A percentile compares a stretch with the other conserved stretches of the same genome.
Evolutionary conservation across 2,797 vertebrate species (phyloP).

Genomic region (Denticeps clupeoides): DNA sequence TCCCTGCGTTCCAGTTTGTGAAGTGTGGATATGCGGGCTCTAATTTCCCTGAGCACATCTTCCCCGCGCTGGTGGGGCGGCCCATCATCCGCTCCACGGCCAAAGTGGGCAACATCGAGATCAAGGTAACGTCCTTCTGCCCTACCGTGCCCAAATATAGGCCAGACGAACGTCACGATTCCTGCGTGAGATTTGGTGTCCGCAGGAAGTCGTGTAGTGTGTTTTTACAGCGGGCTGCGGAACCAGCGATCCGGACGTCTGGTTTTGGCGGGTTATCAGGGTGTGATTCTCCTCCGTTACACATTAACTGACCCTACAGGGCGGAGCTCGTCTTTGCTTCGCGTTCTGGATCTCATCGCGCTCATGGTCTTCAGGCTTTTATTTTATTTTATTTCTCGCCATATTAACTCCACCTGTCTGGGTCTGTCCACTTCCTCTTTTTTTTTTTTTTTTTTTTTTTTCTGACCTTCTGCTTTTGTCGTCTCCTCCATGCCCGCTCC

Average conservation of each 20-base stretch:
- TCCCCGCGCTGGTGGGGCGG: slow-evolving; percentile 78
- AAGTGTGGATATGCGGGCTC: slow-evolving; percentile 81
- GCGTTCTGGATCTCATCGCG: neutral
- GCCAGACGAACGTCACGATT: too few species aligned
- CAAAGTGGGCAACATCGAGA: slow-evolving; percentile 86
- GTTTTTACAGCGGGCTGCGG: too few species aligned
- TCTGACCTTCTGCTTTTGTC: slow-evolving; percentile 51
- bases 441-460: slow-evolving; percentile 41
- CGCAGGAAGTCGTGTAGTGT: too few species aligned
- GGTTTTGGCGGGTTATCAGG: slow-evolving; percentile 9
- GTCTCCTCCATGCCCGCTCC: slow-evolving; percentile 46
- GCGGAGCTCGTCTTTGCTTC: neutral
- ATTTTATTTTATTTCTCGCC: too few species aligned
- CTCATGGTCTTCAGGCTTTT: too few species aligned
- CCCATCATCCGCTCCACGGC: slow-evolving; percentile 81
- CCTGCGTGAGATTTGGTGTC: too few species aligned
- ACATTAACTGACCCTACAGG: slow-evolving; percentile 8
- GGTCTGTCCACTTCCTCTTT: too few species aligned
- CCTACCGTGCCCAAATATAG: too few species aligned
- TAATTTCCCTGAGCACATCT: slow-evolving; percentile 82
- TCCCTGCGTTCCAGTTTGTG: slow-evolving; percentile 62
- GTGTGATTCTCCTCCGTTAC: neutral
- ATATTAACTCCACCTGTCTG: too few species aligned
- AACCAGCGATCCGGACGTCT: too few species aligned
- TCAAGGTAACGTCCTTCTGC: slow-evolving; percentile 48